A percentile compares a stretch with the other conserved stretches of the same genome.
Evolutionary conservation across 1,140 invertebrate species (phyloP).

Genomic region (Dinothrombium tinctorium): DNA sequence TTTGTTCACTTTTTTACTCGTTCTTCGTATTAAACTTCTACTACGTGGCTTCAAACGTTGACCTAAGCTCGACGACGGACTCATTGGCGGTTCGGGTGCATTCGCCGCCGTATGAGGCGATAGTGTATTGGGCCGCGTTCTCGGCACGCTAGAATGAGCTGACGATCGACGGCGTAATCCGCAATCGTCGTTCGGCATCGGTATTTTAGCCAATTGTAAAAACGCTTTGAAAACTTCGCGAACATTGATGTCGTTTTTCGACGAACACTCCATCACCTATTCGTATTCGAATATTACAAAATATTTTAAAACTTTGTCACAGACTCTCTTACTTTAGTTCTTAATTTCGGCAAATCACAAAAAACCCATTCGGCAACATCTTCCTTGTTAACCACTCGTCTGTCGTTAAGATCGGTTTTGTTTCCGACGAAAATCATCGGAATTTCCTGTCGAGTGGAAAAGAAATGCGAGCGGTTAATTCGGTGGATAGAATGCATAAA

Average conservation of each 20-base stretch:
- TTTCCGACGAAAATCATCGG: constrained; percentile 65
- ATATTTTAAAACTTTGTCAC: too few relatives aligned
- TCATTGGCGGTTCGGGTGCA: not conserved
- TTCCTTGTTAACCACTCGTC: constrained; percentile 30
- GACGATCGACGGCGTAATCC: constrained; percentile 41
- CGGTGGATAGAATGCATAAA: too few relatives aligned
- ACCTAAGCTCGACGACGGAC: constrained; percentile 6
- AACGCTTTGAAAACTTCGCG: constrained; percentile 34
- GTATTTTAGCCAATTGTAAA: constrained; percentile 16
- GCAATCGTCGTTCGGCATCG: constrained; percentile 20
- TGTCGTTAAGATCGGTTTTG: constrained; percentile 40
- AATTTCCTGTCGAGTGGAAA: constrained; percentile 41
- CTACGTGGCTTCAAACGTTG: constrained; percentile 32
- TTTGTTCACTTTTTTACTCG: constrained; percentile 43
- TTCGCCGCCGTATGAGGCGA: constrained; percentile 19
- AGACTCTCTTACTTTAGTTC: constrained; percentile 14
- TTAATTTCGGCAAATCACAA: constrained; percentile 34
- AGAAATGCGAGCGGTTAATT: too few relatives aligned
- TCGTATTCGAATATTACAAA: too few relatives aligned
- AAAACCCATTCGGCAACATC: constrained; percentile 55
- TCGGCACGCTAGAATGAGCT: too few relatives aligned
- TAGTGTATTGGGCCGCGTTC: not conserved
- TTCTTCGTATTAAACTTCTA: constrained; percentile 46
- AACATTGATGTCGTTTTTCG: constrained; percentile 46
- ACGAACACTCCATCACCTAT: constrained; percentile 49